Conservation (phyloP, 2,888 invertebrate species). For the Elaeidobius kamerunicus region DNA sequence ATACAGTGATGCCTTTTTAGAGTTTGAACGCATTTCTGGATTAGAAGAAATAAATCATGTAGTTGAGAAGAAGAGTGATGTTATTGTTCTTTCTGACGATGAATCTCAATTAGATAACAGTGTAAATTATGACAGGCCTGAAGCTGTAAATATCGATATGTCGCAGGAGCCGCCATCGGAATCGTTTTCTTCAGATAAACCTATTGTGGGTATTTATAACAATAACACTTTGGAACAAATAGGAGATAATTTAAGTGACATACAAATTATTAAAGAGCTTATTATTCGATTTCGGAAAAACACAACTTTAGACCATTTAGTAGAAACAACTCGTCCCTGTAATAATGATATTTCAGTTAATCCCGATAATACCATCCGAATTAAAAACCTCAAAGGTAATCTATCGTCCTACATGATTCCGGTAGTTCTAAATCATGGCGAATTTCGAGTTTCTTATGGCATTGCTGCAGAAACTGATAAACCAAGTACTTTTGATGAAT, state of each 20-base stretch:
- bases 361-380: conserved; percentile 17
- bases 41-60: background rate
- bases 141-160: background rate
- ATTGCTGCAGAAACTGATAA: conserved; percentile 2
- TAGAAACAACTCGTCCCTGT: conserved; percentile 31
- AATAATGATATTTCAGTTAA: conserved; percentile 24
- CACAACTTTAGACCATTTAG: background rate
- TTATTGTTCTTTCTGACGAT: conserved; percentile 29
- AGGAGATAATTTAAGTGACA: conserved; percentile 24
- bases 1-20: conserved; percentile 3
- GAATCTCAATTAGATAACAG: background rate
- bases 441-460: conserved; percentile 25
- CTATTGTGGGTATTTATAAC: conserved; percentile 32
- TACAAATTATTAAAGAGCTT: conserved; percentile 31
- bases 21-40: conserved; percentile 10
- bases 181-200: conserved; percentile 19
- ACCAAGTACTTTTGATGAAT: conserved; percentile 12
- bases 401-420: conserved; percentile 34
- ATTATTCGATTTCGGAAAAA: conserved; percentile 6
- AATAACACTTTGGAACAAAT: conserved; percentile 24
- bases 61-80: background rate
- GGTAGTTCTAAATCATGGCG: conserved; percentile 26
- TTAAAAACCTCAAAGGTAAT: conserved; percentile 33
- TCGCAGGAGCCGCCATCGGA: background rate
- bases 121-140: background rate